Base-by-base conservation (phyloP, 2,113 vertebrate genomes). In the Campylorhamphus procurvoides region DNA sequence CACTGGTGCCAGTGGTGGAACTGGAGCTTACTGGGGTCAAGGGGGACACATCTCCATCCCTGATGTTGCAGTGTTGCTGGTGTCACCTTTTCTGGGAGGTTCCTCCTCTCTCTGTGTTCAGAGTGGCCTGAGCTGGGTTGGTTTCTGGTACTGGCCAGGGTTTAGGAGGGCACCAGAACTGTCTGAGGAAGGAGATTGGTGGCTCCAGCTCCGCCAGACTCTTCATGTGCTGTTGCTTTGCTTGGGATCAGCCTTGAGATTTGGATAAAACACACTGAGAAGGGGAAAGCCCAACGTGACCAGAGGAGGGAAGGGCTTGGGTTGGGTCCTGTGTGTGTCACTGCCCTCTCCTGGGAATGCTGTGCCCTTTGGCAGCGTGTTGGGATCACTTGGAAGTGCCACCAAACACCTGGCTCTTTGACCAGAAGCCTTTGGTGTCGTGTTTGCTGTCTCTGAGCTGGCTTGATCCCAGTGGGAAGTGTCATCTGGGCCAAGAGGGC, bases 31-130 rank as follows among this genome's bases (percentile, higher is more conserved):
- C 10, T 31, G 69, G 15, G 16, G 10, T 0, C 5, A n/a, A 29
- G 12, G 4, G n/a, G 68, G 33, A 39, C 63, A 5, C 0, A 0
- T n/a, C 42, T n/a, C 56, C 14, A 1, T 23, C 6, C 16, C 14
- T 1, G 14, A 6, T 28, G 16, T 6, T 4, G 27, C 6, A 7
- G 3, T 9, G 20, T 37, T 42, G 14, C 4, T 56, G 69, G 7
- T 78, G 49, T 39, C 22, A 33, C 24, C 60, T 29, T 7, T 42
- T 9, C 72, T 53, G 67, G 19, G 11, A 80, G 15, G 49, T 7
- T 82, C 28, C 53, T 77, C 10, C 59, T 47, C 0, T 1, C 2
- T 72, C 39, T 18, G 37, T 1, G 3, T 15, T 24, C 22, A 7
- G 27, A 5, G 18, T 14, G 18, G 18, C 7, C 37, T 3, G 18